A percentile compares a stretch with the other conserved stretches of the same genome.
phyloP scores from a whole-genome alignment of 2,797 vertebrate species.

The Characodon lateralis region DNA sequence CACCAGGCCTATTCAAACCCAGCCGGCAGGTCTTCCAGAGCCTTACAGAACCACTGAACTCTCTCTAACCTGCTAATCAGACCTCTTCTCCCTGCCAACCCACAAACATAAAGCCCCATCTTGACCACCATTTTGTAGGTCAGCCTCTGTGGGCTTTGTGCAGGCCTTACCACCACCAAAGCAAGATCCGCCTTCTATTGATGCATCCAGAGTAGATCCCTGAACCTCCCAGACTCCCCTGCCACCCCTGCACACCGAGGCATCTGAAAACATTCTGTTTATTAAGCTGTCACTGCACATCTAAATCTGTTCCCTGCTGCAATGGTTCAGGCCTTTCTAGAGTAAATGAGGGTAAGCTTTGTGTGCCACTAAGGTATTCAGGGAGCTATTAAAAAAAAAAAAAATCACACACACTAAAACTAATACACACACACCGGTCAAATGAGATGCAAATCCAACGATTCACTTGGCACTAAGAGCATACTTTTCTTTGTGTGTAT shows the following conservation, averaged over 20 bases:
- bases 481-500: slow-evolving; percentile 64
- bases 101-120: slow-evolving; percentile 78
- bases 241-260: slow-evolving; percentile 69
- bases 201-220: slow-evolving; percentile 68
- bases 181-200: slow-evolving; percentile 79
- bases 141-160: slow-evolving; percentile 80
- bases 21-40: slow-evolving; percentile 72
- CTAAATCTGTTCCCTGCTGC: slow-evolving; percentile 96
- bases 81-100: slow-evolving; percentile 81
- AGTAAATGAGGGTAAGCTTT: slow-evolving; percentile 76
- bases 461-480: slow-evolving; percentile 89
- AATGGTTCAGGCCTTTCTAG: slow-evolving; percentile 83
- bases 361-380: slow-evolving; percentile 90
- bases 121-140: slow-evolving; percentile 86
- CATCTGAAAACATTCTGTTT: slow-evolving; percentile 85
- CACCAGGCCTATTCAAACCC: slow-evolving; percentile 74
- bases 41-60: slow-evolving; percentile 75
- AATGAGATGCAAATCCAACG: slow-evolving; percentile 96
- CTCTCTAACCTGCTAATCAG: slow-evolving; percentile 82
- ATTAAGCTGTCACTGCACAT: slow-evolving; percentile 97
- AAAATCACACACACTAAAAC: slow-evolving; percentile 64
- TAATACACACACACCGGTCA: slow-evolving; percentile 72
- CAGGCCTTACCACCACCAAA: slow-evolving; percentile 63
- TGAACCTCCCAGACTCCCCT: slow-evolving; percentile 64
- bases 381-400: slow-evolving; percentile 75